phyloP scores from a whole-genome alignment of 2,888 invertebrate genomes.

The Allacma fusca region DNA sequence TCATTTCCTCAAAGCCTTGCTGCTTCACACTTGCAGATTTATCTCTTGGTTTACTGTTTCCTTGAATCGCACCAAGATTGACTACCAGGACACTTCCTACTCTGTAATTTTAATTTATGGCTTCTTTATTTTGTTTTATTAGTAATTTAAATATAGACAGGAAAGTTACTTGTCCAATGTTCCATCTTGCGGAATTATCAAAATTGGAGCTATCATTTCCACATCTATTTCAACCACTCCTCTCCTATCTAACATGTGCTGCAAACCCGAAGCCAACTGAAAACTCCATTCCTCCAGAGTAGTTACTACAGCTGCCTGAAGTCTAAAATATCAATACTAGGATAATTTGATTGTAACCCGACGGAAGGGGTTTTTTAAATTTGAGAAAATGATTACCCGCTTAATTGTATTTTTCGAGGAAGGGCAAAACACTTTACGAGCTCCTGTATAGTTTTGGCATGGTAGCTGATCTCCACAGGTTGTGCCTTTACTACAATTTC shows the following conservation, averaged over 20 bases:
- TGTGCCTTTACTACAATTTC: conserved; percentile 78
- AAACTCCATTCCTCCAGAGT: conserved; percentile 86
- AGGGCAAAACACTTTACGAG: conserved; percentile 87
- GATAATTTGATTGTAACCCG: too few species aligned
- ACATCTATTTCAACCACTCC: conserved; percentile 70
- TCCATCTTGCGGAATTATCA: conserved; percentile 87
- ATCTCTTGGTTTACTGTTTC: conserved; percentile 54
- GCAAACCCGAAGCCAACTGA: conserved; percentile 90
- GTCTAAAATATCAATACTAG: too few species aligned
- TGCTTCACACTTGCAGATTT: conserved; percentile 15
- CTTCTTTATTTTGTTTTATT: too few species aligned
- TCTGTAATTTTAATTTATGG: too few species aligned
- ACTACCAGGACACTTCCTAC: conserved; percentile 76
- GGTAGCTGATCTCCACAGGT: conserved; percentile 88
- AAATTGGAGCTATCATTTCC: conserved; percentile 83
- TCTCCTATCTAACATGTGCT: conserved; percentile 80
- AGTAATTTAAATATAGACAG: too few species aligned
- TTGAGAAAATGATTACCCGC: too few species aligned
- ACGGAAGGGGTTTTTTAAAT: too few species aligned
- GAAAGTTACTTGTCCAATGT: conserved; percentile 74
- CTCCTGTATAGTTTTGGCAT: conserved; percentile 87
- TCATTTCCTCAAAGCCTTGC: conserved; percentile 35
- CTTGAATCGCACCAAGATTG: conserved; percentile 74
- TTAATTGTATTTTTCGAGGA: conserved; percentile 76
- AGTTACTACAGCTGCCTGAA: conserved; percentile 86